Evolutionary conservation across 2,113 vertebrate species (phyloP).

Genomic region (Epinephelus fuscoguttatus): DNA sequence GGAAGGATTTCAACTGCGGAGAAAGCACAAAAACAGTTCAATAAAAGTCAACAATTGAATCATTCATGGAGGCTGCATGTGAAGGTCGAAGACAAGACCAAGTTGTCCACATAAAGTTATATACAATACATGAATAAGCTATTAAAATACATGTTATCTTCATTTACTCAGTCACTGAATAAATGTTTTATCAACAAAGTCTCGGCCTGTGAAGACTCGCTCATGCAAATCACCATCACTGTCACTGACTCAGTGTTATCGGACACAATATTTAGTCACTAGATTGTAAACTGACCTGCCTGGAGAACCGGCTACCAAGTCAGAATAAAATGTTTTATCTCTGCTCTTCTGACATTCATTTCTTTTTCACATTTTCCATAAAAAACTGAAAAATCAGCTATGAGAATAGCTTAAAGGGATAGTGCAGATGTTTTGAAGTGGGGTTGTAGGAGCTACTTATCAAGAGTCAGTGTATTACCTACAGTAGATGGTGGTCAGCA

Average conservation of each 20-base stretch:
- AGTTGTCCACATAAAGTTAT: neutral
- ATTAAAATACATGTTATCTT: slow-evolving; percentile 16
- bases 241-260: slow-evolving; percentile 20
- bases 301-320: neutral
- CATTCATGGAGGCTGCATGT: neutral
- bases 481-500: no score
- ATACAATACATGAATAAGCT: neutral
- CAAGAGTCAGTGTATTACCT: no score
- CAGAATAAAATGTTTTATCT: neutral
- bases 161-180: slow-evolving; percentile 22
- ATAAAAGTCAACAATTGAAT: neutral
- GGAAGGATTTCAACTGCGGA: slow-evolving; percentile 95
- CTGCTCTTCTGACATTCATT: neutral
- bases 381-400: neutral
- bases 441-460: no score
- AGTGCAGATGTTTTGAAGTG: no score
- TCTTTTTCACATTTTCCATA: neutral
- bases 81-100: neutral
- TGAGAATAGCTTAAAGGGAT: neutral
- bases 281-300: slow-evolving; percentile 19
- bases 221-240: slow-evolving; percentile 30
- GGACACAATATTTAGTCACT: slow-evolving; percentile 17
- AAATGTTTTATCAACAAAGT: slow-evolving; percentile 34
- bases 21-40: slow-evolving; percentile 3
- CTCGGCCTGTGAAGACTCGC: slow-evolving; percentile 21